These are phyloP conservation scores for Leptodactylus fallax DNA, from an alignment of 2,797 vertebrate genomes.

Conservation along the genomic window DNA sequence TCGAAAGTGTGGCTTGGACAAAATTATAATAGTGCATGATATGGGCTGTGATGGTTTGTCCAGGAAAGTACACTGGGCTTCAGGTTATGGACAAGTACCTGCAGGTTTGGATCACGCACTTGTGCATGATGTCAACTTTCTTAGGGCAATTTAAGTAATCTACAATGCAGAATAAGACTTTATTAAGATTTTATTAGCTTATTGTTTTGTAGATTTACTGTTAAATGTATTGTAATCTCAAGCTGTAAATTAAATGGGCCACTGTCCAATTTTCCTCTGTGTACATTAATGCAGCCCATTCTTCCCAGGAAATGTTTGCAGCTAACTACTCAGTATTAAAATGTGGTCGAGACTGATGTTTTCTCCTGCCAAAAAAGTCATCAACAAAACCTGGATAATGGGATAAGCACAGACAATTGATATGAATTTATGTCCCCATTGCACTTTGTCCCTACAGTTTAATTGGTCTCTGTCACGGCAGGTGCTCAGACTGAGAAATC, in stretches of 20 bases:
- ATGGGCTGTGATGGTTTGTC: not conserved
- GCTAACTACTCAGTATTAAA: slow-evolving; percentile 26
- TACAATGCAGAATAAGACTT: not conserved
- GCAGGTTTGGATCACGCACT: not conserved
- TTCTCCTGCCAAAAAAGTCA: slow-evolving; percentile 29
- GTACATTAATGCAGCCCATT: not conserved
- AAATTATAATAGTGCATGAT: not conserved
- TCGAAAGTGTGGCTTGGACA: not conserved
- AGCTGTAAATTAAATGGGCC: not conserved
- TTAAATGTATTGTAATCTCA: slow-evolving; percentile 14
- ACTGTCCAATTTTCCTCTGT: not conserved
- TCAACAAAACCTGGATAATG: slow-evolving; percentile 29
- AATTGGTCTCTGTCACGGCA: slow-evolving; percentile 31
- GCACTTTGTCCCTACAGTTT: slow-evolving; percentile 30
- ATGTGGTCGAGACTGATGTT: slow-evolving; percentile 13
- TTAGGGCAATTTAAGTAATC: not conserved
- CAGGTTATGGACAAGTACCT: not conserved
- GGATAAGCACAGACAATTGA: slow-evolving; percentile 32
- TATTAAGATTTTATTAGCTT: not conserved
- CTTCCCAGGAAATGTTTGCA: slow-evolving; percentile 1
- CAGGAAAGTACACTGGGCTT: not conserved
- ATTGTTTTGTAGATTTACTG: not conserved
- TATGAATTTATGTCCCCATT: slow-evolving; percentile 41
- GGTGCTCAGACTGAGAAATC: slow-evolving; percentile 22
- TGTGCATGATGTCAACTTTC: not conserved